Percentiles rank a stretch among this genome's conserved stretches.
Conservation (phyloP, 2,797 vertebrate species). For the Heliangelus exortis region DNA sequence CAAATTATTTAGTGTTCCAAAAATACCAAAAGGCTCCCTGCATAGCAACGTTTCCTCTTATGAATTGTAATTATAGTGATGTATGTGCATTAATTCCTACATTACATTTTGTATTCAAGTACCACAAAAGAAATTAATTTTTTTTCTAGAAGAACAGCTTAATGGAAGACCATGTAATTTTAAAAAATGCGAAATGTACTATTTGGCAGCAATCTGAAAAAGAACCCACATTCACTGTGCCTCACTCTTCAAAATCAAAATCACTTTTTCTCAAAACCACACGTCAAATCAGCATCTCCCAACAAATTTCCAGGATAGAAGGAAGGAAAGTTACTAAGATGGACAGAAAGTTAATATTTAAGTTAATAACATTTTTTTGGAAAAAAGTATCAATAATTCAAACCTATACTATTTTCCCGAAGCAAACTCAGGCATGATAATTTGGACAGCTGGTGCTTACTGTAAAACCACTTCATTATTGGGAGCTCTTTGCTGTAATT, state of each 20-base stretch:
- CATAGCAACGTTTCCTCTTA: neutral
- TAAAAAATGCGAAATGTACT: neutral
- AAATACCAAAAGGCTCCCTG: neutral
- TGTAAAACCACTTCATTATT: neutral
- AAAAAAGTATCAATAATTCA: neutral
- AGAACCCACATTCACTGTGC: neutral
- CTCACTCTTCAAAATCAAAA: neutral
- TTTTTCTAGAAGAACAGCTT: neutral
- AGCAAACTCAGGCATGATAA: neutral
- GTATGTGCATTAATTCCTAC: neutral
- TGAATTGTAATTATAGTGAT: neutral
- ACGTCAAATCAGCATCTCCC: neutral
- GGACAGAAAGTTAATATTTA: neutral
- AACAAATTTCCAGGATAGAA: neutral
- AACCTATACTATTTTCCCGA: neutral
- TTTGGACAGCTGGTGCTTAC: neutral
- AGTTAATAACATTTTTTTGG: neutral
- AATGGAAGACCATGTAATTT: rapidly evolving
- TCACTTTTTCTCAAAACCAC: neutral
- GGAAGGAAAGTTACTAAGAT: neutral
- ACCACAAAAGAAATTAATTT: neutral
- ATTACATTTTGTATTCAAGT: neutral
- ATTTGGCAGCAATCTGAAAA: neutral
- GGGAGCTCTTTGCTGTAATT: neutral
- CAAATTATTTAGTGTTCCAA: neutral